Conservation (phyloP, 1,140 invertebrate genomes). For the Bombus fervidus region DNA sequence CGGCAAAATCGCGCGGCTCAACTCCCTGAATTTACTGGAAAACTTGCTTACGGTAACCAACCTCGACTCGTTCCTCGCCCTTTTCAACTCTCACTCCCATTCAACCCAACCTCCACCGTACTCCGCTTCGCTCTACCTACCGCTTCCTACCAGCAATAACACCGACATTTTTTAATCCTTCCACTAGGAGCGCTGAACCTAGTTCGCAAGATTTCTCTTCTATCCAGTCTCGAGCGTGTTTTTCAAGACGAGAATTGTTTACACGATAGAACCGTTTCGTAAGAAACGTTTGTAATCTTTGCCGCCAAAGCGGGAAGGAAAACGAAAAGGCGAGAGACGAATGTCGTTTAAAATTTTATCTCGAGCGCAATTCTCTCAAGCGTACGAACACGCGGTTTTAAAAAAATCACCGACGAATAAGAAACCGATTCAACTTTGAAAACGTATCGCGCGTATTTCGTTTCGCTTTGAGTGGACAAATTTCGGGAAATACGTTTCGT, state of each 20-base stretch:
- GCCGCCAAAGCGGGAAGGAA: background rate
- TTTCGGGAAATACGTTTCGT: background rate
- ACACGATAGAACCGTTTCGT: background rate
- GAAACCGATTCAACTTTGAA: background rate
- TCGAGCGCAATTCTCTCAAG: background rate
- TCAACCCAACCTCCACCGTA: background rate
- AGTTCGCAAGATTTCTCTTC: background rate
- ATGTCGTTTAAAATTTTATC: background rate
- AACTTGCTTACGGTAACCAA: constrained; percentile 69
- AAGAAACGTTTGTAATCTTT: background rate
- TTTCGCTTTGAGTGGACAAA: background rate
- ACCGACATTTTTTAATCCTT: background rate
- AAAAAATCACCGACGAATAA: no score
- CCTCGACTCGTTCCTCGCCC: constrained; percentile 40
- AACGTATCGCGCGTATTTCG: background rate
- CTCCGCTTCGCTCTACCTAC: background rate
- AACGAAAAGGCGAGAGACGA: background rate
- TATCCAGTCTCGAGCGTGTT: background rate
- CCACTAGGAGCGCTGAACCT: background rate
- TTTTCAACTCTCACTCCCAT: constrained; percentile 47
- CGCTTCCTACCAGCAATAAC: background rate
- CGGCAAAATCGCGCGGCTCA: constrained; percentile 62
- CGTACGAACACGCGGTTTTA: background rate
- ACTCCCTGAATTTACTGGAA: constrained; percentile 68
- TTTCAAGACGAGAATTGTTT: background rate